A percentile compares a stretch with the other conserved stretches of the same genome.
Conservation (phyloP, 2,113 vertebrate genomes). For the Poeciliopsis retropinna region DNA sequence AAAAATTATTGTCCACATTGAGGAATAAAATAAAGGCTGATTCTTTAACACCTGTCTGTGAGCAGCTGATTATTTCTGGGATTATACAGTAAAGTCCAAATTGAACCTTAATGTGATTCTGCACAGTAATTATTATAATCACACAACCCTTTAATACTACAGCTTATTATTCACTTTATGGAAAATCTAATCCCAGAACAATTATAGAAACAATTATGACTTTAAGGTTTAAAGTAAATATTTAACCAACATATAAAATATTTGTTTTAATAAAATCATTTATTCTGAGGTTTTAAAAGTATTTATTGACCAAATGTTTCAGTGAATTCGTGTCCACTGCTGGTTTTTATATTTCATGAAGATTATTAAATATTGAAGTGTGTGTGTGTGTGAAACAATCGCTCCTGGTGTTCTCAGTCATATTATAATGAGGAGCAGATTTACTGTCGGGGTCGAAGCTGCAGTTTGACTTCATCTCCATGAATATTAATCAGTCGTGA, state of each 20-base stretch:
- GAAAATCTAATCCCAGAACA: neutral
- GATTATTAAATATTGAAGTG: neutral
- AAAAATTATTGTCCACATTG: neutral
- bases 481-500: conserved; percentile 39
- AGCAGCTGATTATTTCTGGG: neutral
- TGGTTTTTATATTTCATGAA: neutral
- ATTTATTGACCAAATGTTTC: neutral
- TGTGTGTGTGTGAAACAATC: neutral
- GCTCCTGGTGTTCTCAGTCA: neutral
- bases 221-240: neutral
- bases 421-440: conserved; percentile 6
- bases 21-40: neutral
- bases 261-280: neutral
- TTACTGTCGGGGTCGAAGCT: conserved; percentile 31
- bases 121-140: neutral
- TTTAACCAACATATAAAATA: neutral
- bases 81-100: neutral
- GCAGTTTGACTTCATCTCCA: conserved; percentile 29
- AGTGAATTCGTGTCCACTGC: neutral
- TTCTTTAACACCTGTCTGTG: neutral
- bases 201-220: neutral
- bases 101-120: neutral
- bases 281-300: neutral
- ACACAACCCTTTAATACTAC: neutral
- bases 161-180: neutral